Conservation (phyloP, 1,140 invertebrate genomes). For the Drosophila repleta region DNA sequence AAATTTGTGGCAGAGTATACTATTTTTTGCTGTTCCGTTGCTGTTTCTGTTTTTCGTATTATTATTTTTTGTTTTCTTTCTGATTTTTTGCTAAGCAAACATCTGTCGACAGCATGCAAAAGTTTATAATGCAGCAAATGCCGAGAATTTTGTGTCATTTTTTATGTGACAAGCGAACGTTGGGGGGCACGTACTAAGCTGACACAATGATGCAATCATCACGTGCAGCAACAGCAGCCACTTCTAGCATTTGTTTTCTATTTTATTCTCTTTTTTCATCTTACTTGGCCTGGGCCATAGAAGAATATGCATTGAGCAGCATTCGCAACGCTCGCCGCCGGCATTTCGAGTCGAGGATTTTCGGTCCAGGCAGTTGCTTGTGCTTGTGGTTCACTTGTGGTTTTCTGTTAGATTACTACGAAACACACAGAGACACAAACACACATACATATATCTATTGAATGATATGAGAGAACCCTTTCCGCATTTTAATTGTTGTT, state of each 20-base stretch:
- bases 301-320: slow-evolving; percentile 23
- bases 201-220: slow-evolving; percentile 82
- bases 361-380: slow-evolving; percentile 10
- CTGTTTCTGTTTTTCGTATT: slow-evolving; percentile 1
- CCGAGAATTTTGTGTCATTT: slow-evolving; percentile 73
- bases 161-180: slow-evolving; percentile 72
- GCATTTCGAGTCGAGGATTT: slow-evolving; percentile 45
- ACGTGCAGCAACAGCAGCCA: slow-evolving; percentile 60
- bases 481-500: slow-evolving; percentile 75
- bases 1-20: slow-evolving; percentile 29
- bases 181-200: slow-evolving; percentile 78
- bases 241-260: slow-evolving; percentile 56
- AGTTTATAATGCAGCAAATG: slow-evolving; percentile 63
- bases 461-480: slow-evolving; percentile 49
- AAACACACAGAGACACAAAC: slow-evolving; percentile 12
- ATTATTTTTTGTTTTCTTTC: slow-evolving; percentile 15
- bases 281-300: slow-evolving; percentile 14
- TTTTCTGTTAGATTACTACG: slow-evolving; percentile 56
- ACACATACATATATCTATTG: not conserved
- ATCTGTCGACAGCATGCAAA: slow-evolving; percentile 60
- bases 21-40: slow-evolving; percentile 6
- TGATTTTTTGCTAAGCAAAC: slow-evolving; percentile 20
- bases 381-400: slow-evolving; percentile 35
- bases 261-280: slow-evolving; percentile 17
- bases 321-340: slow-evolving; percentile 49